Evolutionary conservation across 2,797 vertebrate genomes (phyloP), one percentile per base, ranked within the genome.

Genomic region (Emys orbicularis): DNA sequence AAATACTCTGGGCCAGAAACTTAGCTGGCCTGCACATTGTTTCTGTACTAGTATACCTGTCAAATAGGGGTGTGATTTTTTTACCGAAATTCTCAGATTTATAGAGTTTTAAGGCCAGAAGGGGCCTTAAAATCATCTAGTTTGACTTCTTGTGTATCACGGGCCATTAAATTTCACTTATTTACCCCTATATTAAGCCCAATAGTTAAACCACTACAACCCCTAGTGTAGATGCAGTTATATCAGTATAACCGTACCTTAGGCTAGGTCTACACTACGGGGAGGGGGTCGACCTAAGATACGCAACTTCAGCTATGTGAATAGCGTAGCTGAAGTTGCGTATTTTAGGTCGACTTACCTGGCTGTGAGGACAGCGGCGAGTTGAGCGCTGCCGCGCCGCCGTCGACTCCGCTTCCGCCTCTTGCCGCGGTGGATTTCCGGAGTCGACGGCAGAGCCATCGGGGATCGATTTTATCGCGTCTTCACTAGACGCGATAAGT

Each of bases 11-110:
- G 94, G 89, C 44, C 79, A 92, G 92, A 2, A 76, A 52, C 90
- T 94, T 89, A 91, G 90, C 93, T 94, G 93, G 94, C 88, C 83
- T 76, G 49, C 34, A 52, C 79, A 94, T 59, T 91, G 56, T 68
- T 96, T 93, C 76, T 11, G 12, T 81, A 90, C 74, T 79, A 79
- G 86, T 92, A 90, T 49, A 77, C 16, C 44, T 77, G 34, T 57
- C 84, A 92, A 27, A 56, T 0, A 0, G 91, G 61, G 37, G 10
- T 44, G 29, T 82, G 47, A 76, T 44, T 90, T 91, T 77, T 87
- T 86, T 37, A 72, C n/a, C 3, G 9, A 21, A 89, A 47, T 47
- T 76, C 88, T 59, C 87, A 79, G 56, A 16, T 91, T 89, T 80
- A 56, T 13, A 94, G 84, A 93, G 61, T 4, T 50, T 81, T 90